Evolutionary conservation across 2,888 invertebrate species (phyloP), one percentile per base, ranked within the genome.

Genomic region (Orgyia antiqua): DNA sequence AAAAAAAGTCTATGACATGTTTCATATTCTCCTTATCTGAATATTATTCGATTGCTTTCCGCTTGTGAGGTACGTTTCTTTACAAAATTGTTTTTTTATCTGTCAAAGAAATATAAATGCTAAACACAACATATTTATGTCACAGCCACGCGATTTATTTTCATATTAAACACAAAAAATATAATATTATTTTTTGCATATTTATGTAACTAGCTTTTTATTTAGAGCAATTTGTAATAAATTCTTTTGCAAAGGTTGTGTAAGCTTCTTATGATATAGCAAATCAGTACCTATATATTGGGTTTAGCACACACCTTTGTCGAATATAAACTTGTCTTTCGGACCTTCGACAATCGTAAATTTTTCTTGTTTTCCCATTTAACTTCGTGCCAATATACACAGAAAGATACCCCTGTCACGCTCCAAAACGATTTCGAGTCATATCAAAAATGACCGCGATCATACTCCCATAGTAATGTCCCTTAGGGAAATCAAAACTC

Each of bases 401-500:
- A 42, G 48, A 59, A 58, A 52, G 53, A 53, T 47, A 58, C 62
- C 60, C 52, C 37, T 54, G 57, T 67, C 64, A 65, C 58, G 57
- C 52, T 60, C 47, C 60, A 66, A 49, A 58, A 43, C 49, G 51
- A 45, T 59, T 44, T 57, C 46, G 62, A 59, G 60, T 52, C 58
- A 63, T 56, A 59, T 65, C 58, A 62, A 52, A 67, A 68, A 70
- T 70, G 68, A 71, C 68, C 68, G 57, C 60, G 57, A 67, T 69
- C 72, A 69, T 68, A 67, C 62, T 57, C 50, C 49, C 56, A 51
- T 45, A 45, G 41, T 36, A 39, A 13, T 33, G 37, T 33, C 61
- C 76, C 71, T 58, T 10, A 15, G 74, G 76, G 77, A 82, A 79
- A 80, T 76, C 74, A 68, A 61, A 63, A 65, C 59, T 50, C 64